Evolutionary conservation across 2,888 invertebrate genomes (phyloP).

Genomic region (Pecten maximus): DNA sequence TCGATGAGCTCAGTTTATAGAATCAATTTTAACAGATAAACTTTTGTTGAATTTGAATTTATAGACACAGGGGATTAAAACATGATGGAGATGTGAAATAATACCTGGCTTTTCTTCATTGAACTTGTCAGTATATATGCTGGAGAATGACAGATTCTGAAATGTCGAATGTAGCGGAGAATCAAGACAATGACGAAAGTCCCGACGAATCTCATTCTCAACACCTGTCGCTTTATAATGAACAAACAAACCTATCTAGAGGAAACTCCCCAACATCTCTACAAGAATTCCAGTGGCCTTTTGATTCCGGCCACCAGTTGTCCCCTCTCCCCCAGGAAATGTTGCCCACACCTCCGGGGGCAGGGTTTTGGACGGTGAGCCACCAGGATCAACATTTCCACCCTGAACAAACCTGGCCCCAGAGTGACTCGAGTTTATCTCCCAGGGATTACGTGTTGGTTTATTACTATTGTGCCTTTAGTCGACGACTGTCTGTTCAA

Average conservation of each 20-base stretch:
- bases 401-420: not conserved
- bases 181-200: not conserved
- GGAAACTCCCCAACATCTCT: not conserved
- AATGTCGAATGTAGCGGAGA: not conserved
- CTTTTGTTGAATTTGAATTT: not conserved
- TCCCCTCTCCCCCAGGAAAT: not conserved
- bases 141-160: not conserved
- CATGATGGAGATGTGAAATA: not conserved
- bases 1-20: not conserved
- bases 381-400: not conserved
- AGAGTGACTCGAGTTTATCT: not conserved
- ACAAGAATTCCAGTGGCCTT: not conserved
- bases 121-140: not conserved
- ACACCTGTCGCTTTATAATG: not conserved
- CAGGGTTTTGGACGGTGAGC: not conserved
- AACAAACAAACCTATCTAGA: not conserved
- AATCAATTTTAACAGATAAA: not conserved
- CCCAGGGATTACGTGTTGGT: not conserved
- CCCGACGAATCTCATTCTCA: not conserved
- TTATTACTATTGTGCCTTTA: not conserved
- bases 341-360: not conserved
- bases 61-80: not conserved
- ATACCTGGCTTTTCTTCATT: not conserved
- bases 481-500: not conserved
- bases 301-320: not conserved